A percentile compares a stretch with the other conserved stretches of the same genome.
These are phyloP conservation scores for Agonopterix alstromeriana DNA, from an alignment of 2,888 invertebrate genomes.

Conservation along the genomic window DNA sequence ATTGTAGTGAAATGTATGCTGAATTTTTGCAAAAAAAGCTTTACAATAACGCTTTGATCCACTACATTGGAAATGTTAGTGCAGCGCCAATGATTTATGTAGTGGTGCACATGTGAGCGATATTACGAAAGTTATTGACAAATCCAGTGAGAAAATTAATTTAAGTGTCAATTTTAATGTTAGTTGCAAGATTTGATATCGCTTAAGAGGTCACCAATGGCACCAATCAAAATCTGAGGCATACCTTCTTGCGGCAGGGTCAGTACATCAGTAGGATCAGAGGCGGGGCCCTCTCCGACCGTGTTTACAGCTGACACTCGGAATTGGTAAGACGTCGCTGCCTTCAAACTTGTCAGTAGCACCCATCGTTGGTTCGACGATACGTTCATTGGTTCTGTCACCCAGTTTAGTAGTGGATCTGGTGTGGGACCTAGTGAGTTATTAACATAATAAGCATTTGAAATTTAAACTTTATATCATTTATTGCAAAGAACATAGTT, in stretches of 20 bases:
- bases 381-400: slow-evolving; percentile 91
- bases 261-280: slow-evolving; percentile 91
- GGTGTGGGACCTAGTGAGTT: slow-evolving; percentile 84
- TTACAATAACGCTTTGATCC: slow-evolving; percentile 4
- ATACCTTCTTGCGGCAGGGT: slow-evolving; percentile 97
- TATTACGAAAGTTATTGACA: too few species aligned
- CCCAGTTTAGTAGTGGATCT: slow-evolving; percentile 91
- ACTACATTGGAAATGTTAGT: slow-evolving; percentile 9
- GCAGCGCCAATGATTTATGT: slow-evolving; percentile 9
- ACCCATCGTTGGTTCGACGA: slow-evolving; percentile 88
- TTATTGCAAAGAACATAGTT: neutral
- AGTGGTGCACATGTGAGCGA: neutral
- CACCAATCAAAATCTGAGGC: neutral
- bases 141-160: too few species aligned
- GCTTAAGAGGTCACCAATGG: too few species aligned
- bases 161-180: too few species aligned
- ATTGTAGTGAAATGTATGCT: slow-evolving; percentile 19
- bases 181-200: too few species aligned
- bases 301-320: slow-evolving; percentile 97
- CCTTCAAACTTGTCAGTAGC: slow-evolving; percentile 89
- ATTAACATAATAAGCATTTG: neutral
- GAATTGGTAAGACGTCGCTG: slow-evolving; percentile 97
- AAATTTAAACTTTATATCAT: neutral
- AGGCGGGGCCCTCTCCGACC: slow-evolving; percentile 95
- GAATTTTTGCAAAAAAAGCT: slow-evolving; percentile 3